Percentiles rank a stretch among this genome's conserved stretches.
phyloP scores from a whole-genome alignment of 2,888 invertebrate genomes.

The Keiferia lycopersicella region DNA sequence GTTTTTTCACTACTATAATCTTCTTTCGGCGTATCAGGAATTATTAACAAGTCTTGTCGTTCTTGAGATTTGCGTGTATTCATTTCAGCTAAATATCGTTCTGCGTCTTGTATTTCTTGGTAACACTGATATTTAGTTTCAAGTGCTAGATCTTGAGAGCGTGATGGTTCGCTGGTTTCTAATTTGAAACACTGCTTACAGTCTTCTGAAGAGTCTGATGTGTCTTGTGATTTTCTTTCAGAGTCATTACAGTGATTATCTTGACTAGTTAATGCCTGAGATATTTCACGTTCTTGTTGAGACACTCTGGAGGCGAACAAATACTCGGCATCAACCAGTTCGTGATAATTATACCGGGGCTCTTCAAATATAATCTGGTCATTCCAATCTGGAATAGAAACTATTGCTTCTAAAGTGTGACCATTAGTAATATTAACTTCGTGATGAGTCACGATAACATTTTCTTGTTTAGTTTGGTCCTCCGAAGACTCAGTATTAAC shows the following conservation, averaged over 20 bases:
- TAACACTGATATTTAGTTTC: conserved; percentile 42
- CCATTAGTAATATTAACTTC: conserved; percentile 26
- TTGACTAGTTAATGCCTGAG: background rate
- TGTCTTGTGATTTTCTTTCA: background rate
- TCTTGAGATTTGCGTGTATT: conserved; percentile 25
- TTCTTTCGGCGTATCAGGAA: background rate
- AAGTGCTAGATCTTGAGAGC: background rate
- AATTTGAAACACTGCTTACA: background rate
- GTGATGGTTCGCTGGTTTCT: no score
- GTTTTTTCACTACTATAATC: conserved; percentile 29
- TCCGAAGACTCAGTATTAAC: background rate
- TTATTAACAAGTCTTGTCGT: conserved; percentile 1
- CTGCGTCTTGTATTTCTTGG: conserved; percentile 55
- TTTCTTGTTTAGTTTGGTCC: background rate
- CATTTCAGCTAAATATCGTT: conserved; percentile 37
- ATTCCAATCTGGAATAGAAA: conserved; percentile 3
- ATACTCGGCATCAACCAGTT: conserved; percentile 55
- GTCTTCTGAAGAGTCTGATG: background rate
- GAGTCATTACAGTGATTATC: background rate
- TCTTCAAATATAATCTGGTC: conserved; percentile 42
- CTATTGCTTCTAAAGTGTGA: conserved; percentile 3
- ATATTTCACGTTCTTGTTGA: conserved; percentile 22
- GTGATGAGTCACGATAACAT: conserved; percentile 21
- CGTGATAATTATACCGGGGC: conserved; percentile 51
- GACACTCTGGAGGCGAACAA: conserved; percentile 38